Evolutionary conservation across 2,797 vertebrate species (phyloP).

Genomic region (Petrocephalus schoutedeni): DNA sequence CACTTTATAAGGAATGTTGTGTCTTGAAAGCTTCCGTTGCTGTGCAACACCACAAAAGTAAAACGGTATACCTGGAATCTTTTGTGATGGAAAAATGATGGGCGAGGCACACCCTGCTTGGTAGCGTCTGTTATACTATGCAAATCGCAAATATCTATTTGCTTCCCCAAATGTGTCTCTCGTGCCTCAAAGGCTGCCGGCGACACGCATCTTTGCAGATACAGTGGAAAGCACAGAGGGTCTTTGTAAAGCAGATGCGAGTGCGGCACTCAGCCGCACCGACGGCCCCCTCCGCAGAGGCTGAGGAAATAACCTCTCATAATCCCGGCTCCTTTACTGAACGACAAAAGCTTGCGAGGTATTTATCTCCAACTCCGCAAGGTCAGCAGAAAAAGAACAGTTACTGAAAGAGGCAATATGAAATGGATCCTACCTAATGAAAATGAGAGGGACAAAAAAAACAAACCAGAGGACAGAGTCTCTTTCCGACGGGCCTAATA

Average conservation of each 20-base stretch:
- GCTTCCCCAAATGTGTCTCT: background rate
- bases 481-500: background rate
- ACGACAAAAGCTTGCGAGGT: background rate
- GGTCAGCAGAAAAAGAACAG: slow-evolving; percentile 16
- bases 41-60: background rate
- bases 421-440: background rate
- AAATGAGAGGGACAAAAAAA: background rate
- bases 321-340: background rate
- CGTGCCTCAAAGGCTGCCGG: background rate
- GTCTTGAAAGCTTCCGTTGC: background rate
- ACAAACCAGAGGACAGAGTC: background rate
- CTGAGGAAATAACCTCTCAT: background rate
- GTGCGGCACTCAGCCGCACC: background rate
- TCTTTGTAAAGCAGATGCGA: background rate
- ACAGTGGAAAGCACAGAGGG: background rate
- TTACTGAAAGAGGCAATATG: slow-evolving; percentile 4
- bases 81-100: background rate
- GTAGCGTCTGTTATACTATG: background rate
- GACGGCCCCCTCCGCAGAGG: background rate
- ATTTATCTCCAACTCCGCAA: slow-evolving; percentile 8
- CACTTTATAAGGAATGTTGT: background rate
- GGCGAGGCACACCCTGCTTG: too few species aligned
- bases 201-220: background rate
- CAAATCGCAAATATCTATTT: background rate
- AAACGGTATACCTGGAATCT: background rate